Evolutionary conservation across 2,113 vertebrate species (phyloP), one percentile per base, ranked within the genome.

Genomic region (Paraplagusia blochii): DNA sequence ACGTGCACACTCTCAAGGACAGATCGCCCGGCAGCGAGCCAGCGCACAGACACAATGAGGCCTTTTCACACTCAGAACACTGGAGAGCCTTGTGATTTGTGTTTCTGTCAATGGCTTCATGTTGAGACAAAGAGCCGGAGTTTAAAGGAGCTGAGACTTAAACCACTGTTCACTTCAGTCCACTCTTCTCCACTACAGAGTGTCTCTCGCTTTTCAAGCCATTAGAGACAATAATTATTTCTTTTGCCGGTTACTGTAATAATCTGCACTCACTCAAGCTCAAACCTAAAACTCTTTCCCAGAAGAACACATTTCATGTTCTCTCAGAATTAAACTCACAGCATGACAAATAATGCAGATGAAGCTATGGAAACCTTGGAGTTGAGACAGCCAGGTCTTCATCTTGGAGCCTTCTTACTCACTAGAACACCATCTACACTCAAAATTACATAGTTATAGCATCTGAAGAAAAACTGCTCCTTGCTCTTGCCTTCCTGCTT

Each of bases 261-360:
- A 68, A 77, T 74, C 56, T 58, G 69, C 76, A 69, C 74, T 80
- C 70, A 71, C 58, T 73, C 60, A 22, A 44, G 50, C 81, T 68
- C 66, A 82, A 78, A 62, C 51, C 70, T 58, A 4, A 43, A 59
- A 72, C 73, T 7, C 53, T 59, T 58, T 66, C 47, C 45, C 72
- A 77, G 66, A 77, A 80, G 65, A 64, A 63, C 16, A 2, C 69
- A 59, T 29, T 61, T 66, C 18, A 50, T n/a, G 47, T 50, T 65
- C 63, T 55, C 76, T 61, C 44, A 49, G 49, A 4, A 29, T 29
- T 63, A 67, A 57, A 75, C 69, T 62, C 78, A 70, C 70, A 40
- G 59, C 59, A 68, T 78, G 67, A 78, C 80, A 84, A 84, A 72
- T 33, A 61, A 66, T 72, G n/a, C n/a, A n/a, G n/a, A n/a, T n/a